Conservation (phyloP, 2,797 vertebrate genomes). For the Peromyscus melanophrys region DNA sequence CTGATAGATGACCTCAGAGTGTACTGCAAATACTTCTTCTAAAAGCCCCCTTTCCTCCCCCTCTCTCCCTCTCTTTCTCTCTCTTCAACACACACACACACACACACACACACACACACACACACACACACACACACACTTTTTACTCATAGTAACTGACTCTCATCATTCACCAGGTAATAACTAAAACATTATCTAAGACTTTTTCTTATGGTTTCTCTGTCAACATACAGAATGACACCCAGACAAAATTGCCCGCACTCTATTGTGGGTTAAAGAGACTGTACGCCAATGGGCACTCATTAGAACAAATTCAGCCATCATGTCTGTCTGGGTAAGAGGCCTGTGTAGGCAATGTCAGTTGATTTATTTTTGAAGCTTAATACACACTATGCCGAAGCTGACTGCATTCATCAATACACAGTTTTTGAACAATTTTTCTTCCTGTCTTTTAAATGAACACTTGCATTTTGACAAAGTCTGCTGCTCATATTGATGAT, state of each 20-base stretch:
- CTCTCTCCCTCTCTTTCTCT: rapidly evolving
- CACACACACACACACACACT: background rate
- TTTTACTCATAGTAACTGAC: background rate
- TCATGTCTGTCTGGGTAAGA: background rate
- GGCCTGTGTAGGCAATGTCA: background rate
- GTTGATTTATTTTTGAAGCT: background rate
- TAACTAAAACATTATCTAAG: conserved; percentile 54
- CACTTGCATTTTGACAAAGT: background rate
- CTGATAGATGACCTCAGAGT: background rate
- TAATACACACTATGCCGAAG: background rate
- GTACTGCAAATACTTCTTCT: background rate
- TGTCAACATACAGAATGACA: conserved; percentile 51
- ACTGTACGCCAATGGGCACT: background rate
- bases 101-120: background rate
- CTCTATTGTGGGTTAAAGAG: background rate
- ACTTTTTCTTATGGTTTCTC: conserved; percentile 61
- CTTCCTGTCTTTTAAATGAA: background rate
- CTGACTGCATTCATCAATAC: background rate
- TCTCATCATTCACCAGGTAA: conserved; percentile 36
- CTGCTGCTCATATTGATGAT: background rate
- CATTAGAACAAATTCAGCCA: background rate
- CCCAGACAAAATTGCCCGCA: background rate
- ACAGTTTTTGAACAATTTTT: background rate
- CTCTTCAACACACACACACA: background rate
- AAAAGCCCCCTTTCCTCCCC: background rate